Conservation (phyloP, 2,797 vertebrate genomes). For the Tinamus major region DNA sequence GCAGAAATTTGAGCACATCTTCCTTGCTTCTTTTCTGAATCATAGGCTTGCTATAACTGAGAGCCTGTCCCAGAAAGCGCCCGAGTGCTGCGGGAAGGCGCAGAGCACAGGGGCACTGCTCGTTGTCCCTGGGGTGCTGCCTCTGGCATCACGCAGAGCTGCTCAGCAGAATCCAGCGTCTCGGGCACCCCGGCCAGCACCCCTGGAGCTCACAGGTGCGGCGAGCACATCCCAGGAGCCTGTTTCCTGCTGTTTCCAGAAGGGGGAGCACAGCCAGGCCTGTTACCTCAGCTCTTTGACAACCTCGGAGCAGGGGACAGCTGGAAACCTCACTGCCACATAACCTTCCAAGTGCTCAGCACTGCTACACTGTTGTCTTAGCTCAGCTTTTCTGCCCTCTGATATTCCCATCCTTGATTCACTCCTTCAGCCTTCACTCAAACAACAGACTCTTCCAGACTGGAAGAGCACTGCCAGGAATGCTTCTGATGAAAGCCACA, state of each 20-base stretch:
- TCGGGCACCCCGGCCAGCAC: not conserved
- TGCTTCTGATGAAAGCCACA: constrained; percentile 10
- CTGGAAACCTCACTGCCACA: not conserved
- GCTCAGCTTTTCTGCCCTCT: not conserved
- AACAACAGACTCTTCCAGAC: not conserved
- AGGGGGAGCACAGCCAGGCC: not conserved
- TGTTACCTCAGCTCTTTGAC: not conserved
- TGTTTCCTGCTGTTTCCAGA: not conserved
- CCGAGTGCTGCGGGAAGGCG: not conserved
- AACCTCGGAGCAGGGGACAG: not conserved
- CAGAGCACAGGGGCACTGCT: not conserved
- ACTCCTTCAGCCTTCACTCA: not conserved
- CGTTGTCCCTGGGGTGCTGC: not conserved
- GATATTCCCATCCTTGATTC: not conserved
- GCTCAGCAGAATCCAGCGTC: not conserved
- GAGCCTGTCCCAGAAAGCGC: not conserved
- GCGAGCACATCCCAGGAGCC: not conserved
- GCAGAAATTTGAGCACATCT: not conserved
- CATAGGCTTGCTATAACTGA: not conserved
- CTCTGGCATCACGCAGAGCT: not conserved
- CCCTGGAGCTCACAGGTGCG: not conserved
- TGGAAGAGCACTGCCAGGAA: not conserved
- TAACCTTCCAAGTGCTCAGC: not conserved
- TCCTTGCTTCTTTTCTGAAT: not conserved
- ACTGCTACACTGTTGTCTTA: not conserved